Percentiles rank a stretch among this genome's conserved stretches.
phyloP scores from a whole-genome alignment of 2,113 vertebrate genomes.

The Ophthalmolycus amberensis region DNA sequence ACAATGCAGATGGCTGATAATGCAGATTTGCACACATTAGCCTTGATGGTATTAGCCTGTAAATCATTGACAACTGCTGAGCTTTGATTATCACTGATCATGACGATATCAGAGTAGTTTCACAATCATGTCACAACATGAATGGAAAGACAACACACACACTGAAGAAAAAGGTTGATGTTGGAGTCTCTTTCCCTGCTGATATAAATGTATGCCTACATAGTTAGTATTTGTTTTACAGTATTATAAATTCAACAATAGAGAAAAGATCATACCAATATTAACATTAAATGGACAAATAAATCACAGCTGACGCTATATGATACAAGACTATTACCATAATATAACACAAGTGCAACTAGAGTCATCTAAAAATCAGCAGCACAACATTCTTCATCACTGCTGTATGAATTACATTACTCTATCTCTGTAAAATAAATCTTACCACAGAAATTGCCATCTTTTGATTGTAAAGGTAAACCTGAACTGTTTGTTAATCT shows the following conservation, averaged over 20 bases:
- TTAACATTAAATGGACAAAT: neutral
- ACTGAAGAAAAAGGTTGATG: neutral
- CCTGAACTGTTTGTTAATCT: neutral
- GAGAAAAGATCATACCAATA: neutral
- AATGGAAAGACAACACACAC: neutral
- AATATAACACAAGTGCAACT: neutral
- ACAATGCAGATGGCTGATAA: slow-evolving; percentile 31
- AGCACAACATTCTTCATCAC: neutral
- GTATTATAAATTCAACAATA: neutral
- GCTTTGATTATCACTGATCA: slow-evolving; percentile 30
- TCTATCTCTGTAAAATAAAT: slow-evolving; percentile 4
- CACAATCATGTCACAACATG: slow-evolving; percentile 22
- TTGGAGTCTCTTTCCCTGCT: neutral
- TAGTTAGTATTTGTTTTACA: neutral
- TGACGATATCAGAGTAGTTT: slow-evolving; percentile 41
- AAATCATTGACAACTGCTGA: slow-evolving; percentile 59
- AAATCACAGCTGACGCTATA: neutral
- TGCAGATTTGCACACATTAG: slow-evolving; percentile 25
- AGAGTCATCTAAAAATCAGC: neutral
- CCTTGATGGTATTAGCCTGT: slow-evolving; percentile 45
- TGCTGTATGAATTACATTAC: neutral
- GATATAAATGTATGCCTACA: neutral
- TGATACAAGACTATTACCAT: neutral
- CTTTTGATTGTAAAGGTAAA: neutral
- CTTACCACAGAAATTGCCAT: neutral